These are phyloP conservation scores for Tribolium freemani DNA, from an alignment of 2,888 invertebrate genomes.

Conservation along the genomic window DNA sequence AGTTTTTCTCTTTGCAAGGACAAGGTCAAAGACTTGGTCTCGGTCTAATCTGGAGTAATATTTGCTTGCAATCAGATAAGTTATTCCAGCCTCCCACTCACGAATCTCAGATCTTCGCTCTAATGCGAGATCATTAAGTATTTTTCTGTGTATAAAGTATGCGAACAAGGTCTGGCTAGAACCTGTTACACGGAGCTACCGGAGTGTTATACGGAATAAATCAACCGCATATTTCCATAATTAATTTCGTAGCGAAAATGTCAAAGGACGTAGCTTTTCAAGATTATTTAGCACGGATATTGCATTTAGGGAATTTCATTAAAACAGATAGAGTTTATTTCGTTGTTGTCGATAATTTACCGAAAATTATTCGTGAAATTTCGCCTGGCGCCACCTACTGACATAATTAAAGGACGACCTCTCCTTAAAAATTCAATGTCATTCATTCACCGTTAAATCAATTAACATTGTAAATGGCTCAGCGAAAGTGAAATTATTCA, in stretches of 20 bases:
- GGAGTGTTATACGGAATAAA: conserved; percentile 24
- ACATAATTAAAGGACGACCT: background rate
- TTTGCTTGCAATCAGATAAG: too few species aligned
- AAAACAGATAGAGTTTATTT: background rate
- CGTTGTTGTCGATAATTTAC: too few species aligned
- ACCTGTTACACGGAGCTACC: conserved; percentile 14
- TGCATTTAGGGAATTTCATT: background rate
- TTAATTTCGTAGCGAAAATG: conserved; percentile 36
- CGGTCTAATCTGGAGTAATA: too few species aligned
- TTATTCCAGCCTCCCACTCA: too few species aligned
- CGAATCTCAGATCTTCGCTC: too few species aligned
- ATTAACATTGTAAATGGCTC: too few species aligned
- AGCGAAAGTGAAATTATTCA: background rate
- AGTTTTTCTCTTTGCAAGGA: too few species aligned
- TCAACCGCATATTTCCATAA: conserved; percentile 36
- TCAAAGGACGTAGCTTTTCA: conserved; percentile 32
- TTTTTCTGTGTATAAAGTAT: background rate
- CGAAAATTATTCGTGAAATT: background rate
- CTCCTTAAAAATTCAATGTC: background rate
- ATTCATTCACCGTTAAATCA: background rate
- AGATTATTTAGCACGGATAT: conserved; percentile 6
- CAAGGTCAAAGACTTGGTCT: too few species aligned
- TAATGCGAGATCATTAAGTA: background rate
- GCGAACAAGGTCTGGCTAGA: conserved; percentile 4
- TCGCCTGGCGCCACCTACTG: background rate